A percentile compares a stretch with the other conserved stretches of the same genome.
These are phyloP conservation scores for Resseliella maxima DNA, from an alignment of 2,888 invertebrate genomes.

Conservation along the genomic window DNA sequence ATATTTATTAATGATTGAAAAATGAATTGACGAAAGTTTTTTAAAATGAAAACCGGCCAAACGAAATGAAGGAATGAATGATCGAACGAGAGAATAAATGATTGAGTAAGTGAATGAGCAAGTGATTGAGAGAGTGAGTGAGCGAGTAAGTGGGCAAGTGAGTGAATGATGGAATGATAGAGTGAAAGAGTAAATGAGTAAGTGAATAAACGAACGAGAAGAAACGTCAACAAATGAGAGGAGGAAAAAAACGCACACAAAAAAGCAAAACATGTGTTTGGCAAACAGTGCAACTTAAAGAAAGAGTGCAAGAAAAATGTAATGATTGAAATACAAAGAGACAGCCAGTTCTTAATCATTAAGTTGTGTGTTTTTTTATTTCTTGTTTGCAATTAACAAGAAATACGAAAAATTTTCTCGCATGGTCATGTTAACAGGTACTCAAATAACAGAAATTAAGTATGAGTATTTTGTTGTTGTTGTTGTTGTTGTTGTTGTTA, in stretches of 20 bases:
- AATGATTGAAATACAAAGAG: not conserved
- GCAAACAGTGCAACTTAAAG: not conserved
- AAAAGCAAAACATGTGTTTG: slow-evolving; percentile 17
- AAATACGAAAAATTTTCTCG: not conserved
- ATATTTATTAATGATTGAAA: slow-evolving; percentile 24
- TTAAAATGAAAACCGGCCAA: not conserved
- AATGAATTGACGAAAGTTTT: slow-evolving; percentile 49
- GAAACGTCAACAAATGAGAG: no score
- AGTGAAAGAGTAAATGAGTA: no score
- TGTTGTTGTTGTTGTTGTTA: no score
- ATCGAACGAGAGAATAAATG: no score
- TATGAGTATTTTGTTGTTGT: no score
- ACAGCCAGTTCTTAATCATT: slow-evolving; percentile 26
- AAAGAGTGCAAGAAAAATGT: not conserved
- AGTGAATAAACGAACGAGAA: no score
- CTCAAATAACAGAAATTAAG: slow-evolving; percentile 28
- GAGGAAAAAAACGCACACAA: no score
- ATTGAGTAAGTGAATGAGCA: no score
- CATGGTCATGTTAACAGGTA: slow-evolving; percentile 53
- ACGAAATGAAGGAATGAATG: not conserved
- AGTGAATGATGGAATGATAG: no score
- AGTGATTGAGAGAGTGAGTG: no score
- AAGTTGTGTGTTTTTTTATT: not conserved
- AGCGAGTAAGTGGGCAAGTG: no score
- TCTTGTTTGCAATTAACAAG: slow-evolving; percentile 20